These are phyloP conservation scores for Neolamprologus ventralis DNA, from an alignment of 2,113 vertebrate genomes.

Conservation along the genomic window DNA sequence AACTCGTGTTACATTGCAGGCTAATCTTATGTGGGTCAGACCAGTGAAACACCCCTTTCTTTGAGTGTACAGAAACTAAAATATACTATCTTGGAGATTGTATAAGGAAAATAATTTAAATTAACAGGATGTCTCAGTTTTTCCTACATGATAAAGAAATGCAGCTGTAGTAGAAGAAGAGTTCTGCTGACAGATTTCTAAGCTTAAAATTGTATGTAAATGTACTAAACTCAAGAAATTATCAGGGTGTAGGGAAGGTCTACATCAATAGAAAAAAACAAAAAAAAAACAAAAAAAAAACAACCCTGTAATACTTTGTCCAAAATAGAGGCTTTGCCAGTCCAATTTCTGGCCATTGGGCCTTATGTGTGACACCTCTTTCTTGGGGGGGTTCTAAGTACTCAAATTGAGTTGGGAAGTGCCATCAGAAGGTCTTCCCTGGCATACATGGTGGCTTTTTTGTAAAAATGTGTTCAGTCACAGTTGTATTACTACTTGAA, in stretches of 20 bases:
- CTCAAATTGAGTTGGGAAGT: neutral
- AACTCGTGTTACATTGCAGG: neutral
- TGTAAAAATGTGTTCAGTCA: neutral
- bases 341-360: neutral
- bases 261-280: neutral
- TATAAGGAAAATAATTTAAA: neutral
- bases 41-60: neutral
- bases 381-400: accelerated
- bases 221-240: neutral
- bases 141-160: neutral
- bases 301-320: neutral
- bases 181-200: neutral
- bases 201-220: neutral
- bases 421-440: neutral
- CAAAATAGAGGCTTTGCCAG: neutral
- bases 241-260: neutral
- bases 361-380: neutral
- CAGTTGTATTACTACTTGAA: neutral
- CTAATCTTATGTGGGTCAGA: neutral
- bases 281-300: accelerated
- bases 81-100: neutral
- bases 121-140: neutral
- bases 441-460: neutral
- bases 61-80: neutral
- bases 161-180: neutral